These are phyloP conservation scores for Ameiurus melas DNA, from an alignment of 2,113 vertebrate species.

Conservation along the genomic window DNA sequence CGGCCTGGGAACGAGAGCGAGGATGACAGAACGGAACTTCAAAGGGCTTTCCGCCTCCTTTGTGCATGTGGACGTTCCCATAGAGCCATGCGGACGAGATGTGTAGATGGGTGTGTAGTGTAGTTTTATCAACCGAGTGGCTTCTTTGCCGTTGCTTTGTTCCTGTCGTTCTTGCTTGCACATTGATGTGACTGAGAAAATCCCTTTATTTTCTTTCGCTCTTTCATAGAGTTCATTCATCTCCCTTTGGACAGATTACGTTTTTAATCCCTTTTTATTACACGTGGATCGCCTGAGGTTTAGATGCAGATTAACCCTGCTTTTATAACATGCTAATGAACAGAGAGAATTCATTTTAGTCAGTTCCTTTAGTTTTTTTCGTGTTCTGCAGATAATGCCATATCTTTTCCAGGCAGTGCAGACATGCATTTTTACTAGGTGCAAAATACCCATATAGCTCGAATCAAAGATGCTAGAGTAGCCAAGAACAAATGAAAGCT, in stretches of 20 bases:
- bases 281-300: neutral
- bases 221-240: neutral
- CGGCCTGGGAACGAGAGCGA: slow-evolving; percentile 63
- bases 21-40: slow-evolving; percentile 52
- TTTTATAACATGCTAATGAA: slow-evolving; percentile 9
- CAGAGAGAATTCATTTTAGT: neutral
- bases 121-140: slow-evolving; percentile 13
- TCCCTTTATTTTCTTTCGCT: slow-evolving; percentile 2
- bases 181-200: neutral
- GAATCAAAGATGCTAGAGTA: neutral
- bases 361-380: neutral
- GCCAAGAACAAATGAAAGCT: neutral
- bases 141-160: neutral
- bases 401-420: neutral
- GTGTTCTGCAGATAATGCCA: neutral
- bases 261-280: slow-evolving; percentile 26
- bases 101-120: neutral
- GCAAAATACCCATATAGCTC: neutral
- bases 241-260: neutral
- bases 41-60: slow-evolving; percentile 57
- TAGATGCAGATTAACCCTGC: neutral
- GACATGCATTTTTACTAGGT: neutral
- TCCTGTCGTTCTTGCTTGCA: neutral
- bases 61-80: slow-evolving; percentile 32
- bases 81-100: slow-evolving; percentile 8